Evolutionary conservation across 2,888 invertebrate species (phyloP), one percentile per base, ranked within the genome.

Genomic region (Eristalis pertinax): DNA sequence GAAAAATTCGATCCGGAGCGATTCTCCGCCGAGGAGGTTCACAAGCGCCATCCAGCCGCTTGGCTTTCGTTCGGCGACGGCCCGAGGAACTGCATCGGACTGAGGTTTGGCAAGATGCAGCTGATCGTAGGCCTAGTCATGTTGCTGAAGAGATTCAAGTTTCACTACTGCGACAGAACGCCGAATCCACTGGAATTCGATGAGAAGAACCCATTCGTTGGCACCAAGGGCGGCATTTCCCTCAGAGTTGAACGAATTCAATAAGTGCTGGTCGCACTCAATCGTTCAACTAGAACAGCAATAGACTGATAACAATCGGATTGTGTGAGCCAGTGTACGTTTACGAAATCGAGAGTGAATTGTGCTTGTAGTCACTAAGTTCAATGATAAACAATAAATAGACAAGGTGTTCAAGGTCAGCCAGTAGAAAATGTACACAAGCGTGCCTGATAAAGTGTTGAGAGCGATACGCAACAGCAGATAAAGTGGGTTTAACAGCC

Each of bases 1-100:
- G 93, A 94, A 1, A 93, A 92, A 68, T 95, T 95, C 84, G 93
- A 94, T 29, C 95, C 95, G 0, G 95, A 95, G 50, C 92, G 95
- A 89, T 95, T 95, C 90, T 91, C 93, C 0, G 91, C 93, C 1
- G 94, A 95, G 88, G 94, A 94, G 69, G 94, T 94, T 74, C 91
- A 93, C 0, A 93, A 92, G 62, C 90, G 95, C 75, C 94, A 94
- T 38, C 89, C 90, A 1, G 88, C 83, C 2, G 69, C 92, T 0
- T 92, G 90, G 90, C 41, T 93, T 15, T 90, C 91, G 7, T 93
- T 93, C 79, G 92, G 92, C 0, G 91, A 91, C 24, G 92, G 92
- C 10, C 92, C 92, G 0, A 89, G 92, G 0, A 92, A 91, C 81
- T 93, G 93, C 77, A 91, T 93, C 74, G 93, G 92, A 0, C 41